Evolutionary conservation across 1,140 invertebrate species (phyloP).

Genomic region (Megalopta genalis): DNA sequence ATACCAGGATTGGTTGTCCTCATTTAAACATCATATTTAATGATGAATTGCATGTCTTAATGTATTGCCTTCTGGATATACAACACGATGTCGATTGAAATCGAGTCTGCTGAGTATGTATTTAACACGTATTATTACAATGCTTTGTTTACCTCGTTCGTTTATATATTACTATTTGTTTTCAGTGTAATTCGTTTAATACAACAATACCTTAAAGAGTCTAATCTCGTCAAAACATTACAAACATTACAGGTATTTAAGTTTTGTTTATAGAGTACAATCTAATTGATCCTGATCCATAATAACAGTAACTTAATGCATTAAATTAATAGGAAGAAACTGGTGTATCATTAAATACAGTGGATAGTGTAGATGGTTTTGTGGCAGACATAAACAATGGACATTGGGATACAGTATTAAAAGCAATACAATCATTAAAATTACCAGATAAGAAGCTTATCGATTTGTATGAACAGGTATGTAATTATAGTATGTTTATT

Average conservation of each 20-base stretch:
- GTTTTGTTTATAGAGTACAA: slow-evolving; percentile 7
- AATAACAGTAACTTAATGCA: not conserved
- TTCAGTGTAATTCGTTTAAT: slow-evolving; percentile 98
- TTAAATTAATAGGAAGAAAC: slow-evolving; percentile 92
- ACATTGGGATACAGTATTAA: slow-evolving; percentile 99
- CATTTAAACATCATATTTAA: too few relatives aligned
- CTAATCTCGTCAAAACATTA: slow-evolving; percentile 95
- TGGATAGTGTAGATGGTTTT: slow-evolving; percentile 99
- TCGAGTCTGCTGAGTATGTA: slow-evolving; percentile 95
- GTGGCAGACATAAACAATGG: slow-evolving; percentile 98
- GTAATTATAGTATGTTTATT: slow-evolving; percentile 85
- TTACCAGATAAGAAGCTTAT: slow-evolving; percentile 99
- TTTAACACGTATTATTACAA: not conserved
- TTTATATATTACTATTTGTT: slow-evolving; percentile 69
- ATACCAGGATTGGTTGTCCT: slow-evolving; percentile 4
- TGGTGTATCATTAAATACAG: slow-evolving; percentile 98
- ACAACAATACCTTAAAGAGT: slow-evolving; percentile 99
- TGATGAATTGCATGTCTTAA: too few relatives aligned
- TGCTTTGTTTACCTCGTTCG: slow-evolving; percentile 21
- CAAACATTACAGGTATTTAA: slow-evolving; percentile 90
- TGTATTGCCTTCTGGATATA: not conserved
- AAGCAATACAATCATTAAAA: slow-evolving; percentile 98
- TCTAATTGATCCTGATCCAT: not conserved
- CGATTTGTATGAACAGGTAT: slow-evolving; percentile 98
- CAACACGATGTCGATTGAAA: slow-evolving; percentile 95